A percentile compares a stretch with the other conserved stretches of the same genome.
Conservation (phyloP, 2,113 vertebrate genomes). For the Pogona vitticeps region DNA sequence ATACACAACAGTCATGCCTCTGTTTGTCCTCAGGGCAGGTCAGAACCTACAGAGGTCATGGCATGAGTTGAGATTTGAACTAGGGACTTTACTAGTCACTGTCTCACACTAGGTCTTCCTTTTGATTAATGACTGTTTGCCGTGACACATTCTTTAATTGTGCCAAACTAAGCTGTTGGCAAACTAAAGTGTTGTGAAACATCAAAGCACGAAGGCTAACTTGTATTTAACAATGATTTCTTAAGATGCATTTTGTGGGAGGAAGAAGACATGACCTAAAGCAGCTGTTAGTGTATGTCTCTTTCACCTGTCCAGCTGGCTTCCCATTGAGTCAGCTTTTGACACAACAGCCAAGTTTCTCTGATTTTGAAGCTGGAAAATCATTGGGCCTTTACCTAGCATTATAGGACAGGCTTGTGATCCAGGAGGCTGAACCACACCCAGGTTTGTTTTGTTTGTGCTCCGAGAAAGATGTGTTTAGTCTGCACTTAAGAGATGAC, state of each 20-base stretch:
- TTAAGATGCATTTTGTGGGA: constrained; percentile 10
- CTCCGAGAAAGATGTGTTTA: constrained; percentile 51
- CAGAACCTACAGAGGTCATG: not conserved
- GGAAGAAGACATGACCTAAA: constrained; percentile 4
- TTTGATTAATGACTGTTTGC: not conserved
- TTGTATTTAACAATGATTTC: constrained; percentile 32
- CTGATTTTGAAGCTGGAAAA: constrained; percentile 35
- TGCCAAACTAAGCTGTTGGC: constrained; percentile 18
- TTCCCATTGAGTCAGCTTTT: constrained; percentile 22
- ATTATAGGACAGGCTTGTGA: constrained; percentile 51
- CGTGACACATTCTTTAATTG: constrained; percentile 22
- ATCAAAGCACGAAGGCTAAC: not conserved
- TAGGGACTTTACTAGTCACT: constrained; percentile 16
- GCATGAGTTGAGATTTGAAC: not conserved
- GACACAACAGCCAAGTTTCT: constrained; percentile 9
- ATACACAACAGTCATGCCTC: not conserved
- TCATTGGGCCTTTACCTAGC: constrained; percentile 27
- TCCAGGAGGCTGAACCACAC: constrained; percentile 31
- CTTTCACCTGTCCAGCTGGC: not conserved
- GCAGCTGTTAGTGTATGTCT: constrained; percentile 1
- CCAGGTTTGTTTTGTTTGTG: constrained; percentile 56
- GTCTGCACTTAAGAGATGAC: constrained; percentile 46
- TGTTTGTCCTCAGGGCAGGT: not conserved
- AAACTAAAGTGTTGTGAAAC: constrained; percentile 8
- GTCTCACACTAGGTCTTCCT: not conserved